A percentile compares a stretch with the other conserved stretches of the same genome.
phyloP scores from a whole-genome alignment of 2,113 vertebrate species.

The Nanorana parkeri region DNA sequence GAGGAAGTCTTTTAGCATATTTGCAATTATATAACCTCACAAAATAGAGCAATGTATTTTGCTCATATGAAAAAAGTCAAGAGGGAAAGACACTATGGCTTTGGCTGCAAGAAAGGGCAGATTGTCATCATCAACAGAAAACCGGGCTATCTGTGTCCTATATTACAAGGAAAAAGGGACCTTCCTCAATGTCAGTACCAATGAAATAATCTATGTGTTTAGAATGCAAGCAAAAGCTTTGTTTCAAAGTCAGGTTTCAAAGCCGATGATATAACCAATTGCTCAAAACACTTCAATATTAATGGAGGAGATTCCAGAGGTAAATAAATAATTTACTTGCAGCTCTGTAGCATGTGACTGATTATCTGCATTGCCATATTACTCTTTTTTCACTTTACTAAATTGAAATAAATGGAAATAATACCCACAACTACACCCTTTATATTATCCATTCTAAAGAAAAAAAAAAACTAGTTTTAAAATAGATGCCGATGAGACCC shows the following conservation, averaged over 20 bases:
- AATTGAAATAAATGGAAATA: not conserved
- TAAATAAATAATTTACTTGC: slow-evolving; percentile 2
- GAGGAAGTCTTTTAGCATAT: not conserved
- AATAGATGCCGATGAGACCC: too few relatives aligned
- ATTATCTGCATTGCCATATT: not conserved
- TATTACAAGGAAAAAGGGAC: too few relatives aligned
- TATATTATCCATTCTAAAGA: too few relatives aligned
- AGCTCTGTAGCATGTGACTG: slow-evolving; percentile 3
- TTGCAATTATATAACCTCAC: not conserved
- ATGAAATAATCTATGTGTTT: not conserved
- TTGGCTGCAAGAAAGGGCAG: not conserved
- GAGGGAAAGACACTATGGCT: not conserved
- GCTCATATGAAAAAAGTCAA: too few relatives aligned
- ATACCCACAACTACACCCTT: too few relatives aligned
- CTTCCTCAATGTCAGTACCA: too few relatives aligned
- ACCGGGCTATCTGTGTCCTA: too few relatives aligned
- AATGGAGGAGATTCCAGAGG: not conserved
- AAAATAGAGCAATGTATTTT: too few relatives aligned
- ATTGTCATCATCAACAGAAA: not conserved
- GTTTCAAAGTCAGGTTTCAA: not conserved
- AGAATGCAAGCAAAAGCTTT: not conserved
- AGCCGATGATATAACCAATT: not conserved
- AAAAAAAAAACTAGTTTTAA: too few relatives aligned
- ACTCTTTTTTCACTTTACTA: not conserved
- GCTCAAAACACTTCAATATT: not conserved